A percentile compares a stretch with the other conserved stretches of the same genome.
Evolutionary conservation across 2,888 invertebrate genomes (phyloP).

Genomic region (Drosophila niveifrons): DNA sequence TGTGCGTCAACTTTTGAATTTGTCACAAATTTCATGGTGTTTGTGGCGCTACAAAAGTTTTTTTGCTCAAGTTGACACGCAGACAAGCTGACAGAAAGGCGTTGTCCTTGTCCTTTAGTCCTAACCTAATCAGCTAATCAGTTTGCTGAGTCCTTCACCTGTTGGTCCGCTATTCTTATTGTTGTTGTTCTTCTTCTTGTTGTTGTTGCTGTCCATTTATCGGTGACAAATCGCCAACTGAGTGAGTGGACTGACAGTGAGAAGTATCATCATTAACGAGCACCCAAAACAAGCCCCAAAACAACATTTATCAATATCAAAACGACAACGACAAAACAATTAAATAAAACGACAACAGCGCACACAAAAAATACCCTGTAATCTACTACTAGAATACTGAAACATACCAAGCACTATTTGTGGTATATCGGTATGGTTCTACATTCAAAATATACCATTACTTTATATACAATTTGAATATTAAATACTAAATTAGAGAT

Average conservation of each 20-base stretch:
- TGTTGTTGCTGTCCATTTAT: constrained; percentile 53
- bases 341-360: not conserved
- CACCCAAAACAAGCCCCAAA: constrained; percentile 39
- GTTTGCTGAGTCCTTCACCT: constrained; percentile 31
- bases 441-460: too few species aligned
- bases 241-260: constrained; percentile 62
- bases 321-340: constrained; percentile 30
- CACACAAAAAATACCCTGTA: constrained; percentile 14
- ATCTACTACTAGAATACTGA: too few species aligned
- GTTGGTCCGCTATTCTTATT: constrained; percentile 21
- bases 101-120: not conserved
- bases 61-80: constrained; percentile 15
- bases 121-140: constrained; percentile 20
- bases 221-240: constrained; percentile 70
- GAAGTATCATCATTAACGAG: constrained; percentile 74
- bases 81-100: not conserved
- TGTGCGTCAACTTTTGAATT: constrained; percentile 8
- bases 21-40: constrained; percentile 28
- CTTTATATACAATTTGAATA: too few species aligned
- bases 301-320: constrained; percentile 70
- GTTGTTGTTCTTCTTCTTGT: constrained; percentile 15
- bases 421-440: too few species aligned
- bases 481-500: too few species aligned
- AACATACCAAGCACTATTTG: too few species aligned
- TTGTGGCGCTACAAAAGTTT: constrained; percentile 9